Conservation (phyloP, 2,888 invertebrate genomes). For the Agonopterix arenella region DNA sequence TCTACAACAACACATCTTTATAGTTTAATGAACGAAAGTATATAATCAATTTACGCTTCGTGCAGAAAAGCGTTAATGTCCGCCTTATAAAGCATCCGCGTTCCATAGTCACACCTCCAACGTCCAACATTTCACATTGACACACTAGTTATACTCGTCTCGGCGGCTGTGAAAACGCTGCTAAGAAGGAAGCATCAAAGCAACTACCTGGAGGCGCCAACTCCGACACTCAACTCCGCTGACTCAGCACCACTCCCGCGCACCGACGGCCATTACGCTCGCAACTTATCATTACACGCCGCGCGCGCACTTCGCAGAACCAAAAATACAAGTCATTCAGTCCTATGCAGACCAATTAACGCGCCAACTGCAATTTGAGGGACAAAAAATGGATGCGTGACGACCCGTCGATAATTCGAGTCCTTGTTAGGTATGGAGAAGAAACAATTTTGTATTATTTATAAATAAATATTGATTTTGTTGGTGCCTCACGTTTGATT, state of each 20-base stretch:
- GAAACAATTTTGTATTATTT: neutral
- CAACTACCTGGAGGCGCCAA: constrained; percentile 40
- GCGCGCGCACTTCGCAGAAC: constrained; percentile 66
- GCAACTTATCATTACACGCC: constrained; percentile 55
- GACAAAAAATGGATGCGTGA: constrained; percentile 49
- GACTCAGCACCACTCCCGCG: constrained; percentile 63
- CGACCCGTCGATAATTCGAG: constrained; percentile 49
- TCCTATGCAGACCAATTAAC: constrained; percentile 65
- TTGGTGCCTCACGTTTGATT: no score
- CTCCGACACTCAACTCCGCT: constrained; percentile 56
- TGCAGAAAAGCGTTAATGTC: no score
- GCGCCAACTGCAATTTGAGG: constrained; percentile 55
- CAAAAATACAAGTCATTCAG: constrained; percentile 59
- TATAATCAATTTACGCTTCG: no score
- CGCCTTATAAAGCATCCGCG: neutral
- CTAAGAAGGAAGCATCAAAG: constrained; percentile 22
- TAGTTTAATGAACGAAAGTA: no score
- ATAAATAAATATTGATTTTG: neutral
- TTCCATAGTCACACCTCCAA: neutral
- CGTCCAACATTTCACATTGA: neutral
- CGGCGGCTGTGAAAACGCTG: constrained; percentile 10
- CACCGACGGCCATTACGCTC: constrained; percentile 40
- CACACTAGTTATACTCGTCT: neutral
- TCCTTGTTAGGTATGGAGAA: constrained; percentile 47
- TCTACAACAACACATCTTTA: no score